Base-by-base conservation (phyloP, 2,888 invertebrate genomes). In the Cylindroiulus punctatus region DNA sequence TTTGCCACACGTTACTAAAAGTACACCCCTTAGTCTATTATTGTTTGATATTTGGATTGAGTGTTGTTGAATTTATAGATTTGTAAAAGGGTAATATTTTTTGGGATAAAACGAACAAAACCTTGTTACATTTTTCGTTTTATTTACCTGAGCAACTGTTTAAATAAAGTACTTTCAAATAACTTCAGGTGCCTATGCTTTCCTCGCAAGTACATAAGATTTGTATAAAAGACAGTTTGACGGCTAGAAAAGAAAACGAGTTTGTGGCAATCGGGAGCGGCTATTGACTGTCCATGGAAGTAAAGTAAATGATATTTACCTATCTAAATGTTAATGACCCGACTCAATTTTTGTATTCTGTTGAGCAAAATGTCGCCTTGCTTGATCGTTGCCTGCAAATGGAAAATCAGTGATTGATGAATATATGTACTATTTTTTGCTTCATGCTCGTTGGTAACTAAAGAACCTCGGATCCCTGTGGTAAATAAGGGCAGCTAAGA, bases 311-410 rank as follows among this genome's bases (percentile, higher is more conserved):
- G 8, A 26, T 65, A 65, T 65, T 65, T 65, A 65, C 65, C 65
- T 65, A 65, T 65, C 65, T 65, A 65, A 26, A 99, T 99, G 93
- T 99, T 99, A 91, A 99, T 99, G 89, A 99, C 99, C 91, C 99
- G 95, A 89, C 98, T 98, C 87, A 99, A 93, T 92, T 99, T 99
- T 92, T 99, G 99, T 89, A 99, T 97, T 90, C 99, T 94, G 91
- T 99, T 99, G 88, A 99, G 94, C 14, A 99, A 93, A 87, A 99
- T 93, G 92, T 99, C 99, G 10, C 99, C 99, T 91, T 99, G 98
- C 90, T 99, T 98, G 88, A 99, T 98, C 89, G 98, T 98, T 0
- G 97, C 91, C 91, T 91, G 89, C 65, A 90, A 90, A 86, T 87
- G 81, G 87, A 88, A 86, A 85, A 40, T 12, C 12, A 84, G 36